A percentile compares a stretch with the other conserved stretches of the same genome.
phyloP scores from a whole-genome alignment of 2,888 invertebrate genomes.

The Neocrepidodera transversa region DNA sequence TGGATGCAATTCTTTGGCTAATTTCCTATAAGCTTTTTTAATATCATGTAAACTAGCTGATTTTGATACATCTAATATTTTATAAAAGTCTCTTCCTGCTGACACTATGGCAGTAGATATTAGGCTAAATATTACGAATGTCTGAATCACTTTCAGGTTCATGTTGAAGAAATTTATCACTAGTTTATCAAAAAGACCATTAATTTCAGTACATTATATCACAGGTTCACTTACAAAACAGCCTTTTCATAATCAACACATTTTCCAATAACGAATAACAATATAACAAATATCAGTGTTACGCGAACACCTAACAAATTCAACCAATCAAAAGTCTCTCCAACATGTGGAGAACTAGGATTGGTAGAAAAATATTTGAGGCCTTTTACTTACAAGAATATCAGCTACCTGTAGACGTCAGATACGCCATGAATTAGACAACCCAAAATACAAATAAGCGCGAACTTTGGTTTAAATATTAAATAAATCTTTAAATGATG shows the following conservation, averaged over 20 bases:
- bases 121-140: conserved; percentile 42
- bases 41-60: conserved; percentile 92
- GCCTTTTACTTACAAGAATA: background rate
- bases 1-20: conserved; percentile 97
- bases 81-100: conserved; percentile 91
- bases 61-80: conserved; percentile 85
- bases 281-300: conserved; percentile 34
- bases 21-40: conserved; percentile 94
- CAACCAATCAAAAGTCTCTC: conserved; percentile 33
- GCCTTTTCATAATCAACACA: conserved; percentile 12
- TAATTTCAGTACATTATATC: conserved; percentile 39
- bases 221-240: conserved; percentile 34
- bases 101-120: conserved; percentile 52
- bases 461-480: too few species aligned
- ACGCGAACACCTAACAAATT: conserved; percentile 2
- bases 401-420: background rate
- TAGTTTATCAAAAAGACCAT: conserved; percentile 13
- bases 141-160: conserved; percentile 29
- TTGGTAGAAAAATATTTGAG: conserved; percentile 39
- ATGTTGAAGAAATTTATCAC: conserved; percentile 22
- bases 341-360: conserved; percentile 51
- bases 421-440: too few species aligned
- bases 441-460: too few species aligned
- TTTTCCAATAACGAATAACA: conserved; percentile 21
- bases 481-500: too few species aligned